Evolutionary conservation across 2,888 invertebrate species (phyloP), one percentile per base, ranked within the genome.

Genomic region (Epinotia brunnichana): DNA sequence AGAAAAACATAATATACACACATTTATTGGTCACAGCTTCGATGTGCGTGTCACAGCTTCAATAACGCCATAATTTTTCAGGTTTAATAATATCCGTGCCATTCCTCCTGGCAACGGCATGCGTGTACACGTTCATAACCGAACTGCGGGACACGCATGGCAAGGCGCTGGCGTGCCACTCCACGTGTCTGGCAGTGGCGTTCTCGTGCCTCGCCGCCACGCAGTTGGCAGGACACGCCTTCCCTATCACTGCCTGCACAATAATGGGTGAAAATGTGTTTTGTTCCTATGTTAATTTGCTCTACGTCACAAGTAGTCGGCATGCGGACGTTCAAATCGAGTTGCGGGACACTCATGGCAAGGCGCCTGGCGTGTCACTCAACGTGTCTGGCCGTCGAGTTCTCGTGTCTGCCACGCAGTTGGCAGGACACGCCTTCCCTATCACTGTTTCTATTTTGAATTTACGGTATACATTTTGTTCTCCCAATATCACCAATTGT

Each of bases 81-180:
- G 94, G 93, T 73, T 84, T 94, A 76, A 82, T 94, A 77, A 87
- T 94, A 79, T 94, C 94, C 17, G 91, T 94, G 9, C 94, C 94
- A 13, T 94, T 94, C 77, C 87, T 94, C 19, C 75, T 94, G 68
- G 89, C 90, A 21, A 94, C 94, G 5, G 92, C 94, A 0, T 83
- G 85, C 60, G 89, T 94, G 10, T 94, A 94, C 80, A 82, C 88
- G 2, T 84, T 89, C 73, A 94, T 95, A 41, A 94, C 88, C 13
- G 93, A 94, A 77, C 82, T 95, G 13, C 86, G 93, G 74, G 94
- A 95, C 76, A 91, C 94, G 0, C 94, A 94, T 75, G 94, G 95
- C 13, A 94, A 94, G 78, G 92, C 94, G 0, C 85, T 95, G 74
- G 94, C 94, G 19, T 93, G 94, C 78, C 94, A 95, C 78, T 92